Base-by-base conservation (phyloP, 2,113 vertebrate genomes). In the Orthochromis malagaraziensis region DNA sequence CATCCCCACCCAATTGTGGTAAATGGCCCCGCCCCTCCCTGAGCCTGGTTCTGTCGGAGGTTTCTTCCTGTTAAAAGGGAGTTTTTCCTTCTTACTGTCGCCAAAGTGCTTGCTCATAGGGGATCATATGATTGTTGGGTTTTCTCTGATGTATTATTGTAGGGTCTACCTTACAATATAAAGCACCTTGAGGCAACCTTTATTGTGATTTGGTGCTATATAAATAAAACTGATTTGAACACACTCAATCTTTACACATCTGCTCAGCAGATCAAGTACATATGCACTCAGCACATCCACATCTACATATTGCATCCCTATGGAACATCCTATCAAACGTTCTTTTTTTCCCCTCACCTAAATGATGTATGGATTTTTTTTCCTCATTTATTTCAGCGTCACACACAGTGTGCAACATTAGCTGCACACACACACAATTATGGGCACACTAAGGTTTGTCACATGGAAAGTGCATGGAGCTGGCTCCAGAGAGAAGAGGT, bases 361-460 rank as follows among this genome's bases (percentile, higher is more conserved):
- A 60, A 8, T 60, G 14, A 17, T 60, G 2, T 33, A 33, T 60
- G 26, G 2, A 19, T 58, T 60, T 33, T 19, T 31, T 60, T 9
- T 2, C 0, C 26, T 60, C 57, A 60, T 33, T 60, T 0, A 60
- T 60, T 60, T 1, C 16, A 60, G 29, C 0, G 1, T 60, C 57
- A 60, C 57, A 60, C 2, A 0, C 57, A 33, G 57, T 9, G 26
- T 60, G 29, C 57, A 60, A 60, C 29, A 33, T 33, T 19, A 60
- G 57, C 9, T 60, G 2, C 21, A 21, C 21, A 21, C 57, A 33
- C 26, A 33, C 16, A 33, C 57, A 58, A 9, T 16, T 58, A 58
- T 33, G 9, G 57, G 2, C 16, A 60, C 16, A 19, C 57, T 3
- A 33, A 33, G 29, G 29, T 19, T 60, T 60, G 29, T 60, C 16